Percentiles rank a stretch among this genome's conserved stretches.
Conservation (phyloP, 1,140 invertebrate genomes). For the Hycleus phaleratus region DNA sequence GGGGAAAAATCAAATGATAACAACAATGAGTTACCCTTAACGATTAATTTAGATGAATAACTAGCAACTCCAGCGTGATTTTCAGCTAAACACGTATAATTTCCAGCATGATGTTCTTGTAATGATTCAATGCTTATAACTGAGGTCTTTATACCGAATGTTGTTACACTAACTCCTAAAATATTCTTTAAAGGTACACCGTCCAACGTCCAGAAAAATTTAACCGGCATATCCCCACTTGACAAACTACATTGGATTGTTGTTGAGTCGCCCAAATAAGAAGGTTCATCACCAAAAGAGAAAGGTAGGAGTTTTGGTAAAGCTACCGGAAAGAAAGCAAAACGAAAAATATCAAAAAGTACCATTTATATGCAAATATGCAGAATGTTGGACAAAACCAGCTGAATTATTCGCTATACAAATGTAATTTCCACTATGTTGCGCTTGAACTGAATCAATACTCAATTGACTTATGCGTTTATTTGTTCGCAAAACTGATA, state of each 20-base stretch:
- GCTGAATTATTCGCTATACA: conserved; percentile 55
- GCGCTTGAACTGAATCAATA: conserved; percentile 50
- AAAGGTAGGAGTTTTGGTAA: conserved; percentile 60
- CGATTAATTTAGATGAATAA: conserved; percentile 58
- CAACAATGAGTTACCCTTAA: conserved; percentile 52
- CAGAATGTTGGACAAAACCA: conserved; percentile 52
- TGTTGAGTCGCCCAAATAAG: conserved; percentile 38
- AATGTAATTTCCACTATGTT: conserved; percentile 57
- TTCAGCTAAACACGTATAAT: conserved; percentile 56
- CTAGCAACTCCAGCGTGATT: conserved; percentile 63
- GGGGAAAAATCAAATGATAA: conserved; percentile 9
- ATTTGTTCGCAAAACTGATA: conserved; percentile 41
- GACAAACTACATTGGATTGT: conserved; percentile 32
- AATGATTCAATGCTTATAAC: conserved; percentile 68
- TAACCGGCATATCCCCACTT: conserved; percentile 31
- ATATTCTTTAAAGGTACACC: conserved; percentile 29
- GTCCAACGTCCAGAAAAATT: conserved; percentile 43
- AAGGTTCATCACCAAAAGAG: conserved; percentile 52
- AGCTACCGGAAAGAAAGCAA: conserved; percentile 27
- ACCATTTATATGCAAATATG: conserved; percentile 59
- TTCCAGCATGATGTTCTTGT: conserved; percentile 63
- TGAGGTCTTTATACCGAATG: conserved; percentile 59
- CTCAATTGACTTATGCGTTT: conserved; percentile 50
- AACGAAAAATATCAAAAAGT: conserved; percentile 3
- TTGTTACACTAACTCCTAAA: conserved; percentile 32